Conservation (phyloP, 2,888 invertebrate species). For the Ornithoptera alexandrae region DNA sequence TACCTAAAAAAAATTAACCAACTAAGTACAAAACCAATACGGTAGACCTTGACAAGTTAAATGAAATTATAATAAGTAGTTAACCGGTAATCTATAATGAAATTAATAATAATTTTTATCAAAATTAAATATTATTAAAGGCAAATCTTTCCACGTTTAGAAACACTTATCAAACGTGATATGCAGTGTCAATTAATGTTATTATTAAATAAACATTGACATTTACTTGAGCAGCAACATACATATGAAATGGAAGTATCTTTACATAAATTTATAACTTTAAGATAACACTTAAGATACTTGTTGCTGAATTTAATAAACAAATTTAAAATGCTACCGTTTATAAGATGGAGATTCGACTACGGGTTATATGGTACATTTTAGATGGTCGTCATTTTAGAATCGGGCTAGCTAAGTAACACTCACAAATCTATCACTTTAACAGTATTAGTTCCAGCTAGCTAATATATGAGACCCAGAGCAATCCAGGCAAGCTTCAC, state of each 20-base stretch:
- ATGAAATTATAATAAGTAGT: neutral
- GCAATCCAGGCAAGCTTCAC: too few relatives aligned
- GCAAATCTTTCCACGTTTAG: conserved; percentile 1
- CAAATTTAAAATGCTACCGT: too few relatives aligned
- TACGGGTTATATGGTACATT: too few relatives aligned
- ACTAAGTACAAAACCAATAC: conserved; percentile 34
- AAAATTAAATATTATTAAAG: conserved; percentile 8
- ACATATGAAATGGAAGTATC: neutral
- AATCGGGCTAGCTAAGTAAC: too few relatives aligned
- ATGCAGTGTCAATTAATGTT: neutral
- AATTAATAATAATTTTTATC: conserved; percentile 12
- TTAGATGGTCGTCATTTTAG: too few relatives aligned
- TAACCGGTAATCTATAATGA: neutral
- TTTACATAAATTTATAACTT: neutral
- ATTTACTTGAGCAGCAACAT: neutral
- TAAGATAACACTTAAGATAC: neutral
- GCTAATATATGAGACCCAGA: too few relatives aligned
- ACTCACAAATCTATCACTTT: too few relatives aligned
- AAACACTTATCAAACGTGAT: neutral
- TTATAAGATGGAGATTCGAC: too few relatives aligned
- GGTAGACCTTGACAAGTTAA: neutral
- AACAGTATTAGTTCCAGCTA: too few relatives aligned
- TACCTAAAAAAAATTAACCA: neutral
- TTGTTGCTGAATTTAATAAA: too few relatives aligned
- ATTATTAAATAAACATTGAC: neutral